These are phyloP conservation scores for Epizoanthus fatuus DNA, from an alignment of 92 coral and sea anemone genomes.

Conservation along the genomic window DNA sequence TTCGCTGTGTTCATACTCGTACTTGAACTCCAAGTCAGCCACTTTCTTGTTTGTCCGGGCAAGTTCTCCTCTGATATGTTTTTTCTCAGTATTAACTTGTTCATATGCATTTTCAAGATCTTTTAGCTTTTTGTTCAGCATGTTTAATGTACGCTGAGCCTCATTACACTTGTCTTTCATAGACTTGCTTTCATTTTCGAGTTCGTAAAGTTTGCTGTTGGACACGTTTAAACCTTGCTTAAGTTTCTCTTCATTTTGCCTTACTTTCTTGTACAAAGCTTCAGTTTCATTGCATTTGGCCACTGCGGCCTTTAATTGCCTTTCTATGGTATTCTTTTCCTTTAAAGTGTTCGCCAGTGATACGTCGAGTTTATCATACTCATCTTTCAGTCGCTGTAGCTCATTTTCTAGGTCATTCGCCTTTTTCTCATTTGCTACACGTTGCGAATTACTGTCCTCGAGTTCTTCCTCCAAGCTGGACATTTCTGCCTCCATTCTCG, in stretches of 20 bases:
- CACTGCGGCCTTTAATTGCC: constrained; percentile 58
- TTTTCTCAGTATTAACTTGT: constrained; percentile 80
- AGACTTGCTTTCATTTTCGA: constrained; percentile 76
- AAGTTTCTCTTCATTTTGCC: constrained; percentile 69
- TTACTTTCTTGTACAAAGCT: constrained; percentile 47
- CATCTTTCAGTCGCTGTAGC: constrained; percentile 64
- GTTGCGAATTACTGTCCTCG: constrained; percentile 68
- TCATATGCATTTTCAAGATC: constrained; percentile 78
- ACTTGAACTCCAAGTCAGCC: constrained; percentile 75
- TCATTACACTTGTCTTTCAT: constrained; percentile 71
- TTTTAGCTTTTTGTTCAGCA: constrained; percentile 61
- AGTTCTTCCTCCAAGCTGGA: constrained; percentile 63
- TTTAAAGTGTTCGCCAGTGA: constrained; percentile 65
- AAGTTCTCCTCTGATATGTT: constrained; percentile 75
- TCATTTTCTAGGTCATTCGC: constrained; percentile 54
- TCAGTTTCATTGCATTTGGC: constrained; percentile 75
- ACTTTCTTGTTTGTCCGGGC: constrained; percentile 63
- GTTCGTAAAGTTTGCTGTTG: constrained; percentile 65
- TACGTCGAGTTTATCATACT: constrained; percentile 53
- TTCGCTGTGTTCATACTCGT: constrained; percentile 81
- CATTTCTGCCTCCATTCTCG: constrained; percentile 63
- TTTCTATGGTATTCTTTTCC: constrained; percentile 63
- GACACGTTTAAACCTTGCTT: constrained; percentile 67
- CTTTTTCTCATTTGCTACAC: constrained; percentile 54
- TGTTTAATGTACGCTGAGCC: constrained; percentile 60